These are phyloP conservation scores for Periophthalmus magnuspinnatus DNA, from an alignment of 2,797 vertebrate species.

Conservation along the genomic window DNA sequence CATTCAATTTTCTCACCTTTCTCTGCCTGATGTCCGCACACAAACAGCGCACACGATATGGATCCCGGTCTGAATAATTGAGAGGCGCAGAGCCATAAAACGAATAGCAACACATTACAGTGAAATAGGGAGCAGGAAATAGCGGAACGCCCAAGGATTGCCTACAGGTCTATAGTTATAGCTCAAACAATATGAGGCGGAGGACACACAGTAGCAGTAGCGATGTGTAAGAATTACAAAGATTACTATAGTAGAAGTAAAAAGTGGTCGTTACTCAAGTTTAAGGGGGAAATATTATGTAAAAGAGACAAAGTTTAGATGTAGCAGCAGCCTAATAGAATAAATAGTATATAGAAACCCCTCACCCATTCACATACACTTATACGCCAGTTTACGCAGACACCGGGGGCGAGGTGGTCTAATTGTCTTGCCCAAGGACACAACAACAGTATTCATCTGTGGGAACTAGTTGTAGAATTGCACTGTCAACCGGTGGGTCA, in stretches of 20 bases:
- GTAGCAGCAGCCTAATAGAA: too few relatives aligned
- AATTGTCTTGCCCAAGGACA: too few relatives aligned
- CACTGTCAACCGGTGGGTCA: too few relatives aligned
- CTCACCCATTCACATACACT: too few relatives aligned
- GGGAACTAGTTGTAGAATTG: too few relatives aligned
- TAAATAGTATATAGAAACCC: too few relatives aligned
- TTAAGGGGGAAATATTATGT: too few relatives aligned
- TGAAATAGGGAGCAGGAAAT: slow-evolving; percentile 33
- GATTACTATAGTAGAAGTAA: not conserved
- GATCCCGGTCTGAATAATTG: slow-evolving; percentile 49
- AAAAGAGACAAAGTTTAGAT: too few relatives aligned
- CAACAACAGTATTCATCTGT: too few relatives aligned
- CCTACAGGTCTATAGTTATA: slow-evolving; percentile 50
- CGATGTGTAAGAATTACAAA: not conserved
- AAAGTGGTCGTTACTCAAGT: not conserved
- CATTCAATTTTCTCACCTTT: slow-evolving; percentile 11
- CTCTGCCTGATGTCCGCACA: not conserved
- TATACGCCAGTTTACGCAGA: too few relatives aligned
- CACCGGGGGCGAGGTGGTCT: too few relatives aligned
- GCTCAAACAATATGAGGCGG: not conserved
- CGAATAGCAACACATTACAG: slow-evolving; percentile 37
- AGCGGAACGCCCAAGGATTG: slow-evolving; percentile 23
- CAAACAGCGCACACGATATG: not conserved
- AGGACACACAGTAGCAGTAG: too few relatives aligned
- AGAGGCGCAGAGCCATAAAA: slow-evolving; percentile 61